These are phyloP conservation scores for Psittacula cyanocephala DNA, from an alignment of 2,113 vertebrate species.

Conservation along the genomic window DNA sequence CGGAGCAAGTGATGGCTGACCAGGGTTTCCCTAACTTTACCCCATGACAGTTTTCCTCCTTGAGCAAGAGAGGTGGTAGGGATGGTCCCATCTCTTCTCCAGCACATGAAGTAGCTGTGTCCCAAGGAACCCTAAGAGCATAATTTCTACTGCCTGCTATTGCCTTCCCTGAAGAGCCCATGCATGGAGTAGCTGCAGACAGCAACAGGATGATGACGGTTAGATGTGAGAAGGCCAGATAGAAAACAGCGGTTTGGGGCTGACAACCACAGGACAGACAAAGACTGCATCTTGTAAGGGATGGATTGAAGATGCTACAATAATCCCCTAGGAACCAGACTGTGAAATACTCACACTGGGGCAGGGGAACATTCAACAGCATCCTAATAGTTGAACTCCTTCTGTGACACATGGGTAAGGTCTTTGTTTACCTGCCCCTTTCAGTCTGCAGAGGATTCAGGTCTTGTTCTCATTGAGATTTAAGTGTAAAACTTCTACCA, in stretches of 20 bases:
- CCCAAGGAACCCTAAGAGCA: background rate
- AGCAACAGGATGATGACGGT: background rate
- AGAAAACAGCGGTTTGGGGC: background rate
- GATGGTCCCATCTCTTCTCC: background rate
- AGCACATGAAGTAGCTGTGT: background rate
- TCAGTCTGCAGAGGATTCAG: background rate
- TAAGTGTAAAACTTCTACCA: background rate
- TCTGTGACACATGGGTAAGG: background rate
- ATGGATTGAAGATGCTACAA: background rate
- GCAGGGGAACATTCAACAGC: background rate
- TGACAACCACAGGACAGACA: background rate
- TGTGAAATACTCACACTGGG: background rate
- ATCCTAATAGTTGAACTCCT: background rate
- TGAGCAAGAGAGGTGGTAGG: background rate
- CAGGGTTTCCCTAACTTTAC: background rate
- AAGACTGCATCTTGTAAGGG: background rate
- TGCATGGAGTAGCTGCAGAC: accelerated
- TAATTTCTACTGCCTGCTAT: background rate
- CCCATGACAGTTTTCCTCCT: background rate
- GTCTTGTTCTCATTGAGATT: background rate
- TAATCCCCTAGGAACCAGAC: background rate
- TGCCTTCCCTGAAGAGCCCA: background rate
- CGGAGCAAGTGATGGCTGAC: background rate
- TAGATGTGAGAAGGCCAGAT: background rate
- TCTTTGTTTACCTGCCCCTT: background rate